These are phyloP conservation scores for Polypterus senegalus DNA, from an alignment of 2,113 vertebrate species.

Conservation along the genomic window DNA sequence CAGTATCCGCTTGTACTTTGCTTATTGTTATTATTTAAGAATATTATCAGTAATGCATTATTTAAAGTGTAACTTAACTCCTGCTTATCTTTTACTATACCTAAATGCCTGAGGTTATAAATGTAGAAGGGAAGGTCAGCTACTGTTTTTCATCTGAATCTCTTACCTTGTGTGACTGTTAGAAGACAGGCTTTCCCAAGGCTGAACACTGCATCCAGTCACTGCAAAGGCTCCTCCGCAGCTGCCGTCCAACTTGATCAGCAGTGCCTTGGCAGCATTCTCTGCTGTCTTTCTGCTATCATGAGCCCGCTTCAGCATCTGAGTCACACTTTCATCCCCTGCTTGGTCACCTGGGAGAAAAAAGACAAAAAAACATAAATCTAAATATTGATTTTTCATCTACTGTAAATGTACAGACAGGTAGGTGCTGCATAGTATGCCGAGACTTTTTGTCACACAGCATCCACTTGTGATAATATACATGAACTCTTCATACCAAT, in stretches of 20 bases:
- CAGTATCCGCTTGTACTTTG: no score
- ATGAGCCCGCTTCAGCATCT: conserved; percentile 69
- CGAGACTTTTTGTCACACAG: not conserved
- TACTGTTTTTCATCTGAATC: not conserved
- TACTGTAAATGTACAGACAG: not conserved
- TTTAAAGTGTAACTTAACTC: no score
- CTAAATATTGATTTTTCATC: not conserved
- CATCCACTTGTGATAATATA: no score
- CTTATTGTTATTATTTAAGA: no score
- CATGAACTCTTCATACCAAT: no score
- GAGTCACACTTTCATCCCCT: conserved; percentile 63
- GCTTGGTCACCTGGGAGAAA: conserved; percentile 49
- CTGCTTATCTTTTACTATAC: no score
- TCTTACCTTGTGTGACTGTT: conserved; percentile 79
- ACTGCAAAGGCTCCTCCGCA: conserved; percentile 61
- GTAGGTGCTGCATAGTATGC: not conserved
- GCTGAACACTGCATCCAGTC: conserved; percentile 55
- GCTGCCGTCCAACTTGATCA: conserved; percentile 68
- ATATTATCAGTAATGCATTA: no score
- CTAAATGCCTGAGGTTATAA: no score
- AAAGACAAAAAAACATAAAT: not conserved
- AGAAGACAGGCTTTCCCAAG: conserved; percentile 75
- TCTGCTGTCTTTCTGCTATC: conserved; percentile 74
- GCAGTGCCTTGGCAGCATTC: conserved; percentile 67
- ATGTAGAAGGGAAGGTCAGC: no score